These are phyloP conservation scores for Hippopotamyrus pictus DNA, from an alignment of 2,797 vertebrate species.

Conservation along the genomic window DNA sequence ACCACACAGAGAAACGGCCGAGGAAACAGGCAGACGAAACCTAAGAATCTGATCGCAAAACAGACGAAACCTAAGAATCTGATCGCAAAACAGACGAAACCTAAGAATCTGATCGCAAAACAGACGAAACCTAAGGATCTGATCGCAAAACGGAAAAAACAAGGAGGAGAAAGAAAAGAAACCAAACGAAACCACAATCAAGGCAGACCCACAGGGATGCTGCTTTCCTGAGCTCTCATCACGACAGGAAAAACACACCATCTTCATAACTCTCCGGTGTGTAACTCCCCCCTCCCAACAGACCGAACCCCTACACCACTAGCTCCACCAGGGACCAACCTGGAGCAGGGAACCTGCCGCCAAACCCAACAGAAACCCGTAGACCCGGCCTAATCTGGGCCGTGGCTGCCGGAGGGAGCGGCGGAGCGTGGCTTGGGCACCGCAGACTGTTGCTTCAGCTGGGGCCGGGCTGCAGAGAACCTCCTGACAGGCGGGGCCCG, in stretches of 20 bases:
- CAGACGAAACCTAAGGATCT: constrained; percentile 22
- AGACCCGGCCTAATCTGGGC: neutral
- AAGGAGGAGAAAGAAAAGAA: constrained; percentile 17
- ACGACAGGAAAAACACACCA: constrained; percentile 26
- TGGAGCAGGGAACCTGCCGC: neutral
- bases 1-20: constrained; percentile 25
- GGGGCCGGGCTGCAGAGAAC: neutral
- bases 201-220: constrained; percentile 5
- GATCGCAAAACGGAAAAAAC: constrained; percentile 24
- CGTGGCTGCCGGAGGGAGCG: neutral
- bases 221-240: constrained; percentile 28
- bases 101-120: constrained; percentile 24
- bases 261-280: constrained; percentile 20
- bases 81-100: constrained; percentile 27
- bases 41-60: constrained; percentile 24
- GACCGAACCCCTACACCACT: neutral
- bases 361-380: neutral
- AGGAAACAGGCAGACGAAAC: constrained; percentile 30
- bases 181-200: constrained; percentile 3
- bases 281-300: neutral
- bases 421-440: neutral
- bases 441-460: constrained; percentile 6
- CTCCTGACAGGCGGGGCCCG: neutral
- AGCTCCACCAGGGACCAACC: neutral
- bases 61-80: constrained; percentile 25